Percentiles rank a stretch among this genome's conserved stretches.
phyloP scores from a whole-genome alignment of 1,140 invertebrate species.

The Tetramorium alpestre region DNA sequence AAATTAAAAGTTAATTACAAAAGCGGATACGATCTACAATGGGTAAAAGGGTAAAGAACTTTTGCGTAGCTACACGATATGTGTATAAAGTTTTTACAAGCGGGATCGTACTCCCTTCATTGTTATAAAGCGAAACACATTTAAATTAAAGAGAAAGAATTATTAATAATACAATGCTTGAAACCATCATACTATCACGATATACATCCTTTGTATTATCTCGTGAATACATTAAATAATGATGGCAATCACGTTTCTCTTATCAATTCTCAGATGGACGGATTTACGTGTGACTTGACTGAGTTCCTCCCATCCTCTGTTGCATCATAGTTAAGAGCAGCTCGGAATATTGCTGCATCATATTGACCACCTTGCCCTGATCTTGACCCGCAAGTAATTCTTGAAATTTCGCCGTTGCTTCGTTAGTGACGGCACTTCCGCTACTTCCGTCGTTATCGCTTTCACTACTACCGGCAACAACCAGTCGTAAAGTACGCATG shows the following conservation, averaged over 20 bases:
- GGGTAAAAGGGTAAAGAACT: background rate
- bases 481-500: slow-evolving; percentile 82
- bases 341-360: slow-evolving; percentile 90
- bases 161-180: background rate
- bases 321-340: slow-evolving; percentile 88
- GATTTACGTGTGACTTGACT: slow-evolving; percentile 81
- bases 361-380: slow-evolving; percentile 86
- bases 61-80: background rate
- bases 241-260: background rate
- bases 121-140: background rate
- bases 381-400: slow-evolving; percentile 82
- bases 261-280: slow-evolving; percentile 68
- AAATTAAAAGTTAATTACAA: background rate
- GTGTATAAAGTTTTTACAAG: background rate
- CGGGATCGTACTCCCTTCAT: background rate
- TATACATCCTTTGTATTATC: slow-evolving; percentile 1
- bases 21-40: background rate
- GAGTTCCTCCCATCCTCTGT: slow-evolving; percentile 86
- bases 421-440: slow-evolving; percentile 75
- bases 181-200: background rate
- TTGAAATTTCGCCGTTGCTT: slow-evolving; percentile 81
- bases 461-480: slow-evolving; percentile 74
- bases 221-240: slow-evolving; percentile 13
- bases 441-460: slow-evolving; percentile 74
- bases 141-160: background rate